Evolutionary conservation across 2,888 invertebrate species (phyloP), one percentile per base, ranked within the genome.

Genomic region (Hydrotaea diabolus): DNA sequence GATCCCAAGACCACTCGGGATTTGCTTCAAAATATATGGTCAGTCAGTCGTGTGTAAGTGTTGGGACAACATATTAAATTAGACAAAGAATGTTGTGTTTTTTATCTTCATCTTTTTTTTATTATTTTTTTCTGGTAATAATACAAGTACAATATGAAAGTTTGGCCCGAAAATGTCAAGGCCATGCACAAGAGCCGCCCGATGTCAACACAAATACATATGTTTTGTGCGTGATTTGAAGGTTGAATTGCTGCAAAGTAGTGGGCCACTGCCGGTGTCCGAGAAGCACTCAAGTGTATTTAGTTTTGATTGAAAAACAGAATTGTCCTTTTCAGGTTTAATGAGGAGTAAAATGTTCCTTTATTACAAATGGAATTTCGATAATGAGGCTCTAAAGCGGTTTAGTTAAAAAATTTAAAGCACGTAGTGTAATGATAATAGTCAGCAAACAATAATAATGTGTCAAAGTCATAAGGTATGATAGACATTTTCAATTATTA

Each of bases 31-130:
- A 71, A n/a, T n/a, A n/a, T n/a, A n/a, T n/a, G n/a, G n/a, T n/a
- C n/a, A n/a, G 55, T 81, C 75, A 84, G 55, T 84, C 83, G 77
- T 84, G 83, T 84, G 81, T 84, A 78, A 80, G 46, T 62, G 55
- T 26, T 57, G 7, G 23, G 55, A 76, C 75, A 79, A 39, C 19
- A 80, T 53, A 57, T 71, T 69, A 77, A 80, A 77, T 77, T 75
- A 83, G 73, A 43, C 21, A 77, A 74, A 77, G 77, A 17, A 66
- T 77, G 31, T 66, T 79, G 11, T 53, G 8, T 46, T 69, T 31
- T 7, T 31, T 7, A 4, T 31, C 31, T 31, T 31, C 7, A 2
- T 31, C 31, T 31, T 31, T 7, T 31, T 31, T 7, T 7, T 31
- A 31, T 31, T 31, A 7, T 7, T 2, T 2, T 7, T 2, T 31